phyloP scores from a whole-genome alignment of 2,797 vertebrate genomes.

The Anniella stebbinsi region DNA sequence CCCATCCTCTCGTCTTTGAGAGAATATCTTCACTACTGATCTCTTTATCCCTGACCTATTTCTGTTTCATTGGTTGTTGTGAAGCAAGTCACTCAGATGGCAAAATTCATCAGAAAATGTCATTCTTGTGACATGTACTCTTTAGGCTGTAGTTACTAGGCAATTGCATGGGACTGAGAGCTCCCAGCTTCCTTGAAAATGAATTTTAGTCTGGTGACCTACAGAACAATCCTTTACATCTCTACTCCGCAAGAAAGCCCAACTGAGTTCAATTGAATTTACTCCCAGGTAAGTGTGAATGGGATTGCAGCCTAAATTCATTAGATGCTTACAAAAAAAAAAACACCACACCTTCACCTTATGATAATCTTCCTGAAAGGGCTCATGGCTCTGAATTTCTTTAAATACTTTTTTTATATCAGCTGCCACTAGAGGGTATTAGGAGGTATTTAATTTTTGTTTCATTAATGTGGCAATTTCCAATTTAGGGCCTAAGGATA shows the following conservation, averaged over 20 bases:
- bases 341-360: background rate
- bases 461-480: slow-evolving; percentile 30
- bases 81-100: slow-evolving; percentile 20
- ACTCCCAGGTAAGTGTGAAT: background rate
- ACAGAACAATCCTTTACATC: background rate
- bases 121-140: slow-evolving; percentile 19
- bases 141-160: background rate
- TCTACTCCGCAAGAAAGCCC: background rate
- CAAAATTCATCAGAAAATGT: slow-evolving; percentile 28
- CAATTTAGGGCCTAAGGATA: slow-evolving; percentile 13
- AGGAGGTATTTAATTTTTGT: slow-evolving; percentile 56
- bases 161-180: background rate
- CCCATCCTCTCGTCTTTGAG: slow-evolving; percentile 17
- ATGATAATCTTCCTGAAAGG: background rate
- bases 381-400: background rate
- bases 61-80: slow-evolving; percentile 32
- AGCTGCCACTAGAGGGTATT: slow-evolving; percentile 71
- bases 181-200: slow-evolving; percentile 2
- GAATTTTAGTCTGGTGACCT: background rate
- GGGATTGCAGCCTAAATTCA: background rate
- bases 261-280: background rate
- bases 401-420: slow-evolving; percentile 24
- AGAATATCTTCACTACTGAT: background rate
- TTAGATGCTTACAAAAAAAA: background rate
- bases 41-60: slow-evolving; percentile 29